phyloP scores from a whole-genome alignment of 1,140 invertebrate genomes.

The Cotesia typhae region DNA sequence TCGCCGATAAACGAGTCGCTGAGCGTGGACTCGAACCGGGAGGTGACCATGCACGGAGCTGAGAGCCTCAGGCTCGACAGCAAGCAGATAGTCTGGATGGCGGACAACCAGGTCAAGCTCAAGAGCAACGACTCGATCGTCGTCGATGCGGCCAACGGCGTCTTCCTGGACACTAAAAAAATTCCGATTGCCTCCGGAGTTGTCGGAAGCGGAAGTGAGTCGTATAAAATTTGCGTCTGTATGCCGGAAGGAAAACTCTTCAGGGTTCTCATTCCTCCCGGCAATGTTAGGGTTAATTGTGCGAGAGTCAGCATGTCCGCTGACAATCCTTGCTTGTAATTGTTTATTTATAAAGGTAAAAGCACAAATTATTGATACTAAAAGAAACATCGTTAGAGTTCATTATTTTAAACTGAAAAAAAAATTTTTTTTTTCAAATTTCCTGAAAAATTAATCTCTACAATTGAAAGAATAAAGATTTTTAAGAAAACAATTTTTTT shows the following conservation, averaged over 20 bases:
- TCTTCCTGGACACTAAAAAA: slow-evolving; percentile 76
- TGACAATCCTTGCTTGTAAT: slow-evolving; percentile 75
- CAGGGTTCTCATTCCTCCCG: slow-evolving; percentile 73
- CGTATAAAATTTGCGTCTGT: slow-evolving; percentile 88
- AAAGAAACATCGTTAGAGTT: too few relatives aligned
- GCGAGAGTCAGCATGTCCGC: slow-evolving; percentile 71
- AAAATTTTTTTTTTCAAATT: too few relatives aligned
- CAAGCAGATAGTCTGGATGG: slow-evolving; percentile 72
- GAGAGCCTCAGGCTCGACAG: slow-evolving; percentile 73
- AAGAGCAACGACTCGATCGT: slow-evolving; percentile 83
- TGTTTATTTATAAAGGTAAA: neutral
- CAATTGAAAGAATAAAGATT: too few relatives aligned
- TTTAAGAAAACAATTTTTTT: too few relatives aligned
- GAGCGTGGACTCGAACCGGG: slow-evolving; percentile 70
- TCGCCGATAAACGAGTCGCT: slow-evolving; percentile 77
- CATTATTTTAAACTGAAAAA: too few relatives aligned
- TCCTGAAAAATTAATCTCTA: too few relatives aligned
- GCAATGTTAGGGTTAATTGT: slow-evolving; percentile 68
- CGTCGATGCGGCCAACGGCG: slow-evolving; percentile 74
- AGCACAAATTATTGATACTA: too few relatives aligned
- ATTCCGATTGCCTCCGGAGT: slow-evolving; percentile 73
- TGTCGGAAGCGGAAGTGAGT: slow-evolving; percentile 60
- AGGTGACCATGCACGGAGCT: slow-evolving; percentile 70
- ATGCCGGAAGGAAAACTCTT: slow-evolving; percentile 87
- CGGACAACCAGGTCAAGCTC: slow-evolving; percentile 81